Conservation (phyloP, 2,797 vertebrate genomes). For the Xiphophorus birchmanni region DNA sequence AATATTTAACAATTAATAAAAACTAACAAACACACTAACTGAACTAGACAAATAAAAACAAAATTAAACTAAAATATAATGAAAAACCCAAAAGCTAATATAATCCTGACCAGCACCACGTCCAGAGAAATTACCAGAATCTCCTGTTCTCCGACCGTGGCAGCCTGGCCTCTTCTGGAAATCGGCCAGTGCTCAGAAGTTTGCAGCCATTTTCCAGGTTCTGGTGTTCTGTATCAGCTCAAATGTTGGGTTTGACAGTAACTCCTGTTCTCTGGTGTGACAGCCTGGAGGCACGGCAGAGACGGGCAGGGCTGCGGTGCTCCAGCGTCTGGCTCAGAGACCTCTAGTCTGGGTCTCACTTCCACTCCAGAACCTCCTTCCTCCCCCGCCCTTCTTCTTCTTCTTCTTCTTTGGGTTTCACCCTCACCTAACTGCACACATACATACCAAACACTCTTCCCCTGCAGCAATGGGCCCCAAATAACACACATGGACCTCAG, state of each 20-base stretch:
- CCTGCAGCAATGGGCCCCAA: conserved; percentile 46
- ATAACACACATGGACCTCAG: conserved; percentile 28
- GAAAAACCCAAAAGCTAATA: too few species aligned
- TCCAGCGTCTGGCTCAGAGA: conserved; percentile 21
- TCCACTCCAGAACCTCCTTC: conserved; percentile 14
- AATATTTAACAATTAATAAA: too few species aligned
- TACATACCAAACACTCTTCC: conserved; percentile 22
- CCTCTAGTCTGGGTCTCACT: conserved; percentile 39
- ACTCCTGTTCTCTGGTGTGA: conserved; percentile 22
- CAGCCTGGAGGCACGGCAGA: conserved; percentile 44
- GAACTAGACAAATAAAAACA: too few species aligned
- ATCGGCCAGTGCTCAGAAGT: conserved; percentile 32
- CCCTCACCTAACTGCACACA: not conserved
- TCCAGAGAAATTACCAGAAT: conserved; percentile 16
- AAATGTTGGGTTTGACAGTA: not conserved
- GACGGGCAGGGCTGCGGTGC: conserved; percentile 7
- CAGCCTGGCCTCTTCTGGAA: conserved; percentile 18
- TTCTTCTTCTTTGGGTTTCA: too few species aligned
- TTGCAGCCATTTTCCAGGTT: conserved; percentile 10
- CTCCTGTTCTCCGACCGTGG: not conserved
- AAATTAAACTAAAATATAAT: too few species aligned
- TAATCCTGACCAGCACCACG: not conserved
- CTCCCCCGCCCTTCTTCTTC: conserved; percentile 20
- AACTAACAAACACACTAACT: too few species aligned
- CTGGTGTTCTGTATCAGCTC: conserved; percentile 4